phyloP scores from a whole-genome alignment of 2,797 vertebrate species.

The Pantherophis alleghaniensis region DNA sequence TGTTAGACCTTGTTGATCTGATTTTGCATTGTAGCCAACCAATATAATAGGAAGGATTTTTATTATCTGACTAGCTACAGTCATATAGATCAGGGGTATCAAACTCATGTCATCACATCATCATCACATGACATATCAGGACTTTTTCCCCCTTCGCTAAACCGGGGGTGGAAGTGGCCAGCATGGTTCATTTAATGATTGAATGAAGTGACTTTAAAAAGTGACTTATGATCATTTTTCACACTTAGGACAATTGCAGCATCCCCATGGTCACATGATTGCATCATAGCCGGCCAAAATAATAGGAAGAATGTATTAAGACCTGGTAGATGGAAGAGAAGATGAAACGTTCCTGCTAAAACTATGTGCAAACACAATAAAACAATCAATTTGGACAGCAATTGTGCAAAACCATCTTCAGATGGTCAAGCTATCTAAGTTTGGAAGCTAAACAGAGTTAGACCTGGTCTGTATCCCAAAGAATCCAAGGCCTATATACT shows the following conservation, averaged over 20 bases:
- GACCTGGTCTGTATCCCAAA: background rate
- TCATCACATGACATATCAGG: too few relatives aligned
- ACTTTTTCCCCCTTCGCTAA: too few relatives aligned
- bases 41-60: background rate
- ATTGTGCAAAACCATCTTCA: background rate
- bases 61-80: background rate
- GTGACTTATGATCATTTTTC: too few relatives aligned
- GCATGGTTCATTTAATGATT: too few relatives aligned
- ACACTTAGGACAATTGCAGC: too few relatives aligned
- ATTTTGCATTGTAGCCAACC: background rate
- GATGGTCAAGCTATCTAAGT: background rate
- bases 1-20: background rate
- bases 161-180: too few relatives aligned
- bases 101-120: too few relatives aligned
- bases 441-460: background rate
- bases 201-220: too few relatives aligned
- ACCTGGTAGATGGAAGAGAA: background rate
- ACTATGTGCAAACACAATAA: background rate
- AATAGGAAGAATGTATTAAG: too few relatives aligned
- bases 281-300: too few relatives aligned
- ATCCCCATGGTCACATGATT: too few relatives aligned
- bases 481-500: background rate
- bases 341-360: background rate
- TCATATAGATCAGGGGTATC: background rate
- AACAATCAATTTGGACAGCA: background rate